A percentile compares a stretch with the other conserved stretches of the same genome.
Conservation (phyloP, 2,888 invertebrate species). For the Sphaeridia pumilis region DNA sequence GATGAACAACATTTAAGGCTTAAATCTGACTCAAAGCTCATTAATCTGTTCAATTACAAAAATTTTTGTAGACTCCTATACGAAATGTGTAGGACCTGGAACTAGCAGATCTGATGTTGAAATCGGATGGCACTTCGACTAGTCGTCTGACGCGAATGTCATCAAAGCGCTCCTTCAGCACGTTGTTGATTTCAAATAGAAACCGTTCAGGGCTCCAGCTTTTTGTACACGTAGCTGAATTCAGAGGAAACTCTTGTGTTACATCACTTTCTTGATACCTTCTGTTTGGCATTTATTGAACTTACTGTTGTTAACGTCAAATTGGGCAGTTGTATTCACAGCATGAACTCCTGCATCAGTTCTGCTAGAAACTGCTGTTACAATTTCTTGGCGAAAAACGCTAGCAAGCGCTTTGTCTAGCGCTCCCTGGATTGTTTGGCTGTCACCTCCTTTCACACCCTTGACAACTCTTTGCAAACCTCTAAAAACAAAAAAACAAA, state of each 20-base stretch:
- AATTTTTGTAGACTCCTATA: constrained; percentile 19
- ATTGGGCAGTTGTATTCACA: constrained; percentile 17
- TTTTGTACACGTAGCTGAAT: background rate
- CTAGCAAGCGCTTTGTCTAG: constrained; percentile 24
- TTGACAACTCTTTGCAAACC: constrained; percentile 19
- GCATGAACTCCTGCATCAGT: constrained; percentile 34
- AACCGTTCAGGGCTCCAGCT: constrained; percentile 22
- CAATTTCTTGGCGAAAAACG: constrained; percentile 6
- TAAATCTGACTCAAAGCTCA: background rate
- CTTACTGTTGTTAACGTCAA: constrained; percentile 20
- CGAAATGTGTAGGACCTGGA: constrained; percentile 28
- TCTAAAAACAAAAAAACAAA: constrained; percentile 15
- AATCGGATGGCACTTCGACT: constrained; percentile 25
- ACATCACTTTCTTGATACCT: background rate
- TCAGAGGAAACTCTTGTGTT: background rate
- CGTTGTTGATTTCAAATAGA: constrained; percentile 23
- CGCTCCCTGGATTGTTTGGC: constrained; percentile 26
- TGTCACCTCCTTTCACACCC: constrained; percentile 5
- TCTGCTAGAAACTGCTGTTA: constrained; percentile 20
- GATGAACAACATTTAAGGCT: background rate
- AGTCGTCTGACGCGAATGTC: constrained; percentile 28
- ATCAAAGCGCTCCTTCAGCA: constrained; percentile 21
- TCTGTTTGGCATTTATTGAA: background rate
- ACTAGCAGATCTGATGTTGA: constrained; percentile 14
- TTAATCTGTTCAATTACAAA: constrained; percentile 10